These are phyloP conservation scores for Pinctada fucata DNA, from an alignment of 2,888 invertebrate species.

Conservation along the genomic window DNA sequence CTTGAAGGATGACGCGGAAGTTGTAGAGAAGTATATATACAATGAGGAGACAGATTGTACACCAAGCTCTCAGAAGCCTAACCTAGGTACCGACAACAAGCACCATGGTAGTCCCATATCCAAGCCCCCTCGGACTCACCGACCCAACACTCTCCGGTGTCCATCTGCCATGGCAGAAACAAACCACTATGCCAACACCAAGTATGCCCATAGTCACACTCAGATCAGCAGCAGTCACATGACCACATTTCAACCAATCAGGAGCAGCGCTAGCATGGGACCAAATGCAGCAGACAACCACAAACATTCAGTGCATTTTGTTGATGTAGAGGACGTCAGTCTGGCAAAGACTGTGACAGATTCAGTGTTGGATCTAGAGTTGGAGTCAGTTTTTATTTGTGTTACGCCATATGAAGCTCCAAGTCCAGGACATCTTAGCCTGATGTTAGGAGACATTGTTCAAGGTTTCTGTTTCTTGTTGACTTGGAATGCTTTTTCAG, in stretches of 20 bases:
- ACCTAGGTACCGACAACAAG: neutral
- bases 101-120: neutral
- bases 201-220: neutral
- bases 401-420: constrained; percentile 78
- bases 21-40: neutral
- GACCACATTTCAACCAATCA: constrained; percentile 2
- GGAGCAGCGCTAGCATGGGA: neutral
- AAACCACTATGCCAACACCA: neutral
- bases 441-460: constrained; percentile 92
- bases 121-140: neutral
- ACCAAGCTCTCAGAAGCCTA: neutral
- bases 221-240: neutral
- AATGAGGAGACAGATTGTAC: neutral
- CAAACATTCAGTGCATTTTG: neutral
- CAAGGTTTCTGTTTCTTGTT: constrained; percentile 82
- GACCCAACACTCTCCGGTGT: neutral
- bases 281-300: neutral
- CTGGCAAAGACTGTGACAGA: neutral
- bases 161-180: neutral
- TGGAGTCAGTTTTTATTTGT: constrained; percentile 54
- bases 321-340: no score
- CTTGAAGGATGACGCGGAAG: neutral
- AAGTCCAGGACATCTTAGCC: constrained; percentile 87
- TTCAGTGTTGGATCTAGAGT: constrained; percentile 9
- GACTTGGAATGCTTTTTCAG: constrained; percentile 5